Evolutionary conservation across 2,113 vertebrate species (phyloP), one percentile per base, ranked within the genome.

Genomic region (Xyrauchen texanus): DNA sequence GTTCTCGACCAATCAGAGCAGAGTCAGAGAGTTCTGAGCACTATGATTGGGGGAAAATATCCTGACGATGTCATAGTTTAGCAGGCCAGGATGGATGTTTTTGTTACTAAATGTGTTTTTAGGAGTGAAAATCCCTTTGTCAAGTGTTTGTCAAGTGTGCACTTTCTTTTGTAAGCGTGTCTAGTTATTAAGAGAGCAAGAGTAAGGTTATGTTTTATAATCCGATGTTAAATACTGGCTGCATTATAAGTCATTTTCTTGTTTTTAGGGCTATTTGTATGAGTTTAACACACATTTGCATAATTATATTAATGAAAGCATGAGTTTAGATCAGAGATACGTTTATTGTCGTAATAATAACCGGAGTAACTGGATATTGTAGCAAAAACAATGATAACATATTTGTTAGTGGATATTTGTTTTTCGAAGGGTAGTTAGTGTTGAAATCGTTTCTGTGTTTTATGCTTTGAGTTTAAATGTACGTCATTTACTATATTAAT

Each of bases 1-100:
- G 66, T 76, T 49, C 15, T 47, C 15, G 8, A 42, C 58, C 57
- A 81, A 42, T 70, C 51, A 45, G 12, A 63, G 57, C 6, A 5
- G 10, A 53, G 64, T n/a, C 5, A 11, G 10, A 60, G 16, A n/a
- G 21, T 49, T 12, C 7, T 6, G 45, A 72, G 69, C 21, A 34
- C 3, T 34, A 34, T 34, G 21, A 34, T 34, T 34, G 21, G 21
- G 21, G 1, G 21, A 34, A 34, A 34, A 34, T 34, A 34, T 34
- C 21, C 21, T 58, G 12, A n/a, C n/a, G 4, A 58, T 7, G 53
- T 12, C 55, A 58, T n/a, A 7, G 13, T 7, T 58, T 12, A 6
- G n/a, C 55, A 58, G 13, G 13, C 13, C 13, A 5, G 13, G 0
- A 7, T 58, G 12, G 7, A 58, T 58, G 53, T 55, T 5, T 60